Conservation (phyloP, 2,888 invertebrate genomes). For the Globia sparganii region DNA sequence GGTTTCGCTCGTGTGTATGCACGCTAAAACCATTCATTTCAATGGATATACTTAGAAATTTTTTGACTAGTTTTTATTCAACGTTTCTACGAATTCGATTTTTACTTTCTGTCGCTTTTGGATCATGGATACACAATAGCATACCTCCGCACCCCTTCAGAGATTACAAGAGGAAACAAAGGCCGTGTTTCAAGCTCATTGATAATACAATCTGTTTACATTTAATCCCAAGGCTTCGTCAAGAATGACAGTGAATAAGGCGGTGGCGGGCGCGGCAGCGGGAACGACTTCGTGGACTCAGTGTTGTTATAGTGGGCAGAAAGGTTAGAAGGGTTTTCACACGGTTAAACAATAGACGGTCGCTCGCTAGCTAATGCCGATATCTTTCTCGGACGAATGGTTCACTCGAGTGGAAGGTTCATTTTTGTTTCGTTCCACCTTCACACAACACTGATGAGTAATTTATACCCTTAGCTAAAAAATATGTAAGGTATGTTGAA, state of each 20-base stretch:
- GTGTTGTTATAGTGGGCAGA: neutral
- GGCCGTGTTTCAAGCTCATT: slow-evolving; percentile 35
- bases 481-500: no score
- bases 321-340: neutral
- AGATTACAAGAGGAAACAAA: slow-evolving; percentile 28
- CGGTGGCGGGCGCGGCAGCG: neutral
- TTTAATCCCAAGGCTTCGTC: slow-evolving; percentile 19
- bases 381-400: neutral
- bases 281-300: no score
- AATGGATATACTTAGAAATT: neutral
- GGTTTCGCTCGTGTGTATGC: no score
- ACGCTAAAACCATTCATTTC: neutral
- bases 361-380: neutral
- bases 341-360: neutral
- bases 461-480: no score
- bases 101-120: neutral
- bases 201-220: slow-evolving; percentile 42
- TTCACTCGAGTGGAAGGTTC: neutral
- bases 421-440: neutral
- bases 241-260: neutral
- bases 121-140: slow-evolving; percentile 16
- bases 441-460: neutral
- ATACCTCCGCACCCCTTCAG: slow-evolving; percentile 18
- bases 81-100: neutral
- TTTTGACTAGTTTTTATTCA: neutral